These are phyloP conservation scores for Drosophila meridiana DNA, from an alignment of 2,888 invertebrate genomes.

Conservation along the genomic window DNA sequence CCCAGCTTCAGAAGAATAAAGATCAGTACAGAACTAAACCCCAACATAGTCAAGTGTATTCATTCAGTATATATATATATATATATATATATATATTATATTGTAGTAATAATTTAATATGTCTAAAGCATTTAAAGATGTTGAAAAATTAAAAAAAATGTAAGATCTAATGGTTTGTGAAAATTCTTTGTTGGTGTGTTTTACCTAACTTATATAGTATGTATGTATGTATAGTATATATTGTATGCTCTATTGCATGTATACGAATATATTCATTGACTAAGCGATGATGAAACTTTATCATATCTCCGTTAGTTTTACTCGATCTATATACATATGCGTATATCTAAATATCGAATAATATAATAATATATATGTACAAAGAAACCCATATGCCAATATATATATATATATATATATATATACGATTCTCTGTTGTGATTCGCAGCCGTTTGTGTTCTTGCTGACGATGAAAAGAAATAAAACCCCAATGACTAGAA, in stretches of 20 bases:
- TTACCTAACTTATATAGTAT: not conserved
- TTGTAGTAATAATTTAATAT: slow-evolving; percentile 29
- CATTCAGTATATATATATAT: slow-evolving; percentile 1
- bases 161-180: slow-evolving; percentile 1
- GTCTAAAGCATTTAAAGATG: slow-evolving; percentile 41
- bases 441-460: slow-evolving; percentile 44
- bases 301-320: slow-evolving; percentile 20
- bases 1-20: no score
- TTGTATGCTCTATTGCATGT: not conserved
- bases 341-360: not conserved
- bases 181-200: slow-evolving; percentile 1
- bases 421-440: slow-evolving; percentile 30
- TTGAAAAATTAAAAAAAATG: not conserved
- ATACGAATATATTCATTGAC: slow-evolving; percentile 7
- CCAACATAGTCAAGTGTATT: no score
- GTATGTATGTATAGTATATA: not conserved
- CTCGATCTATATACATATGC: not conserved
- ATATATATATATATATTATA: slow-evolving; percentile 26
- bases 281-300: slow-evolving; percentile 26
- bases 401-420: not conserved
- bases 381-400: not conserved
- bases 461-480: slow-evolving; percentile 9
- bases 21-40: no score
- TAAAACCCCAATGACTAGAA: not conserved
- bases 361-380: not conserved